Base-by-base conservation (phyloP, 2,888 invertebrate species). In the Leuctra nigra region DNA sequence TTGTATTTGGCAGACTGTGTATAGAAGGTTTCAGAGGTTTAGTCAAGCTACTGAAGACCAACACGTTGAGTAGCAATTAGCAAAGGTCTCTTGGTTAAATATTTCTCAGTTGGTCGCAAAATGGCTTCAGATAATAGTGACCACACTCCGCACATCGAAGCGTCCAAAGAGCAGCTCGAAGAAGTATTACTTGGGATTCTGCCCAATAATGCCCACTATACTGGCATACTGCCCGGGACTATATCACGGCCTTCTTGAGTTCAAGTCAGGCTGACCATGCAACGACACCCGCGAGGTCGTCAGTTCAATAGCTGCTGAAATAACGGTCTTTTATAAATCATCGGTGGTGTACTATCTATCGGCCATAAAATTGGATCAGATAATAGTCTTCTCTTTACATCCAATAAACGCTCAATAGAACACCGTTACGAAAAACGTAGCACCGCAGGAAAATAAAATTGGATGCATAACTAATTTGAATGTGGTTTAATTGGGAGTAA, bases 61-160 rank as follows among this genome's bases (percentile, higher is more conserved):
- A 44, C 44, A 44, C 44, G n/a, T 23, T 23, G 44, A 44, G 44
- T 44, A 44, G 44, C 44, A 44, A 44, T 44, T 44, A 44, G 44
- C 6, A 13, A 14, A 16, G 36, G n/a, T 36, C n/a, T 13, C 36
- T 36, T 4, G 36, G n/a, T 36, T n/a, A n/a, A n/a, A n/a, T n/a
- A n/a, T n/a, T n/a, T n/a, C n/a, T n/a, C n/a, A n/a, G n/a, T n/a
- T n/a, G n/a, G n/a, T n/a, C n/a, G n/a, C n/a, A n/a, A n/a, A n/a
- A n/a, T n/a, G n/a, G n/a, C n/a, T n/a, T n/a, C n/a, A n/a, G n/a
- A n/a, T n/a, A n/a, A n/a, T n/a, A n/a, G n/a, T n/a, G n/a, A n/a
- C n/a, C n/a, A n/a, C n/a, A n/a, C n/a, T n/a, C n/a, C n/a, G n/a
- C n/a, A n/a, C n/a, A n/a, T n/a, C n/a, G n/a, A n/a, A n/a, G n/a